These are phyloP conservation scores for Melanotus villosus DNA, from an alignment of 2,888 invertebrate species.

Conservation along the genomic window DNA sequence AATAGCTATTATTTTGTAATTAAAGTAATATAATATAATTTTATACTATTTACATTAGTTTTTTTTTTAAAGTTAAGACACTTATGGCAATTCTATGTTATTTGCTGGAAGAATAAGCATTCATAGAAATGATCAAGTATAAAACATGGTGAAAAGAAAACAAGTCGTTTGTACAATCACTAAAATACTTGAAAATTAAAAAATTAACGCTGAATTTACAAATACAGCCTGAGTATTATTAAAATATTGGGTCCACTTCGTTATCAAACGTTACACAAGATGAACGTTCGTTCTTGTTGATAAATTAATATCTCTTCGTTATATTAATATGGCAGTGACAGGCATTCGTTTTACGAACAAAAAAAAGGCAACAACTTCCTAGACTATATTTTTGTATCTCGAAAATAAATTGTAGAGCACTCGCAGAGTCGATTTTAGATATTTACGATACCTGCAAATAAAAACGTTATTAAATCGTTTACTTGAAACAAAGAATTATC, in stretches of 20 bases:
- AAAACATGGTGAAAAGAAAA: too few species aligned
- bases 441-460: conserved; percentile 95
- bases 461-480: conserved; percentile 46
- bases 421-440: conserved; percentile 95
- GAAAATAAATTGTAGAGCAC: conserved; percentile 97
- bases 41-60: conserved; percentile 13
- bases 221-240: too few species aligned
- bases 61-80: not conserved
- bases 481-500: conserved; percentile 68
- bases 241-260: too few species aligned
- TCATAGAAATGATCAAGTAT: too few species aligned
- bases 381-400: conserved; percentile 87
- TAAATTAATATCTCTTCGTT: not conserved
- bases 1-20: not conserved
- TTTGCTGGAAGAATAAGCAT: too few species aligned
- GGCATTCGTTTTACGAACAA: conserved; percentile 25
- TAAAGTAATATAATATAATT: conserved; percentile 14
- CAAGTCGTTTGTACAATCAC: too few species aligned
- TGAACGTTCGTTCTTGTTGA: not conserved
- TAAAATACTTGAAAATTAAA: too few species aligned
- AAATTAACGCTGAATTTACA: too few species aligned
- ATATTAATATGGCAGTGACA: conserved; percentile 40
- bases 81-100: not conserved
- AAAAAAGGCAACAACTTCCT: conserved; percentile 55
- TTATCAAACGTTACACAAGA: not conserved